These are phyloP conservation scores for Lipophrys pholis DNA, from an alignment of 2,113 vertebrate genomes.

Conservation along the genomic window DNA sequence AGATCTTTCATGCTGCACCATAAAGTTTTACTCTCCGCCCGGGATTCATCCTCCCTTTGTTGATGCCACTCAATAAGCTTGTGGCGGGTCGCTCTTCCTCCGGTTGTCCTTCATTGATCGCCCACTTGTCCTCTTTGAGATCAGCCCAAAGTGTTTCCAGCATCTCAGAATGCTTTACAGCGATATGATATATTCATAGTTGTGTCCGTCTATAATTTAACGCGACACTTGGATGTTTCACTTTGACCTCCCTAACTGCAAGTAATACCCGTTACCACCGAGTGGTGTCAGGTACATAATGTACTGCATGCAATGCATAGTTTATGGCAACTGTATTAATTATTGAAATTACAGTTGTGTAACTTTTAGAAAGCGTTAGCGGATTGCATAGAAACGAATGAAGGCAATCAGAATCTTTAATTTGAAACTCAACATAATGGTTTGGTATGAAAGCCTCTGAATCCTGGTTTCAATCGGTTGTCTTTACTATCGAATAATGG, in stretches of 20 bases:
- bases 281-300: not conserved
- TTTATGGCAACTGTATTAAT: not conserved
- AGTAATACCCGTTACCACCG: not conserved
- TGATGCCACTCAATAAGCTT: conserved; percentile 14
- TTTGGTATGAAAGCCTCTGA: not conserved
- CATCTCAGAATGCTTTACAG: not conserved
- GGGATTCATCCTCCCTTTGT: conserved; percentile 15
- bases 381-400: not conserved
- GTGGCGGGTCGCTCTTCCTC: conserved; percentile 16
- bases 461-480: not conserved
- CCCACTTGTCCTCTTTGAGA: conserved; percentile 8
- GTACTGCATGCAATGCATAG: not conserved
- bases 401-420: not conserved
- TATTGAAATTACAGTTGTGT: no score
- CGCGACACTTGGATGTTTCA: not conserved
- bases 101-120: conserved; percentile 28
- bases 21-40: not conserved
- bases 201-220: not conserved
- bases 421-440: not conserved
- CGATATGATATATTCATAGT: not conserved
- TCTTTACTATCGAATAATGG: conserved; percentile 20
- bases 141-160: not conserved
- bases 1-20: conserved; percentile 3
- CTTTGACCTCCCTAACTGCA: not conserved
- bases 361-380: not conserved